Base-by-base conservation (phyloP, 2,888 invertebrate genomes). In the Dryobota labecula region DNA sequence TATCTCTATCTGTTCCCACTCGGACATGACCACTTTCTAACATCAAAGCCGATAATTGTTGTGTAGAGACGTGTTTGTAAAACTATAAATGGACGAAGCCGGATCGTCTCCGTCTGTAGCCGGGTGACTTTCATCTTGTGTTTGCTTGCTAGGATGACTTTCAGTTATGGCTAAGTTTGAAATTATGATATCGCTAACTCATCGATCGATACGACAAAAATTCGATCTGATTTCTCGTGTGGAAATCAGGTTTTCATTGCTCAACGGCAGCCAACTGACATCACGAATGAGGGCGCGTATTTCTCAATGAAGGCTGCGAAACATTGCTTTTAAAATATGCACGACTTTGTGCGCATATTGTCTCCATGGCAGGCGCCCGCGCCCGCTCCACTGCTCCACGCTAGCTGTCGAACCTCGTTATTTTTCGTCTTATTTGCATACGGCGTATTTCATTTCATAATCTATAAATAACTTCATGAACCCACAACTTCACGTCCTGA, bases 221-320 rank as follows among this genome's bases (percentile, higher is more conserved):
- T 91, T 87, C 88, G 90, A 92, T 93, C 91, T 89, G 90, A 92
- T 94, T 94, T 93, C 90, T 92, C 85, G 89, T 92, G 92, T 92
- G 93, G 93, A 95, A 95, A 94, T 93, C 93, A 92, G 91, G 93
- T 94, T 94, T 93, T 92, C 90, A 92, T 95, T 95, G 92, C 95
- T 87, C 92, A 95, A 95, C 91, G 85, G 85, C 91, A 90, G 90
- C 88, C 86, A 88, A 87, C 93, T 93, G 93, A 92, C 93, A 94
- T 92, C 94, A 94, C 94, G 93, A 95, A 94, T 94, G 94, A 92
- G 94, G 94, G 92, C 95, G 92, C 90, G 90, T 90, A 91, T 96
- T 95, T 94, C 95, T 93, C 94, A 95, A 95, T 93, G 92, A 92
- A 94, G 92, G 91, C 95, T 94, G 92, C 93, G 94, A 95, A 95